phyloP scores from a whole-genome alignment of 53 echinoderm and acorn worm genomes.

The Luidia sarsii region DNA sequence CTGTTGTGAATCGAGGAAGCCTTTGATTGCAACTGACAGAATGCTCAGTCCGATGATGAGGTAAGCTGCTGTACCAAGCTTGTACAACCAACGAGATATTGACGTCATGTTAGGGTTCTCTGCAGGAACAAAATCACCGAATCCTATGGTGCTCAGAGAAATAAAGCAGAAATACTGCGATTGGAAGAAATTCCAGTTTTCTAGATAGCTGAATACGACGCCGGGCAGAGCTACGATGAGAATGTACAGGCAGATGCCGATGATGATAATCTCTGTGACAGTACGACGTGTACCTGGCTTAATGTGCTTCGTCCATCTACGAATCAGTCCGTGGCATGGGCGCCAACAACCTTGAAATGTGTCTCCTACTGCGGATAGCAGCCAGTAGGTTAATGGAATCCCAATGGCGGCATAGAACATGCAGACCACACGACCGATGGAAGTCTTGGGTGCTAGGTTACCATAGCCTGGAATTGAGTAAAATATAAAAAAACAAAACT shows the following conservation, averaged over 20 bases:
- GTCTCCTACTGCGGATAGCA: conserved; percentile 64
- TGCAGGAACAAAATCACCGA: conserved; percentile 66
- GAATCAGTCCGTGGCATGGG: conserved; percentile 22
- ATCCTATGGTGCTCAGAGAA: conserved; percentile 68
- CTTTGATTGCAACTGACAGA: conserved; percentile 55
- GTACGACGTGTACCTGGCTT: conserved; percentile 16
- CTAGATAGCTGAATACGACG: conserved; percentile 48
- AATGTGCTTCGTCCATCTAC: conserved; percentile 25
- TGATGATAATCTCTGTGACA: conserved; percentile 29
- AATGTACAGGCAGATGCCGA: conserved; percentile 34
- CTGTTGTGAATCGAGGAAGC: conserved; percentile 43
- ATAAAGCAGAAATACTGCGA: conserved; percentile 68
- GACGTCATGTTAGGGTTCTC: conserved; percentile 26
- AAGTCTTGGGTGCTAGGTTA: conserved; percentile 60
- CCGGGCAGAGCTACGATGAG: conserved; percentile 59
- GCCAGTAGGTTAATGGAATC: conserved; percentile 62
- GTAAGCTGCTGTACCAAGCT: conserved; percentile 54
- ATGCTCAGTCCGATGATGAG: conserved; percentile 66
- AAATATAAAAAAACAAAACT: neutral
- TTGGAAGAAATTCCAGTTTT: conserved; percentile 60
- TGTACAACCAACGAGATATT: conserved; percentile 42
- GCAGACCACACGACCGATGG: conserved; percentile 57
- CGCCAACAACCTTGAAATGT: conserved; percentile 55
- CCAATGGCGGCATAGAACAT: conserved; percentile 71
- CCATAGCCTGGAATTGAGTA: conserved; percentile 76